These are phyloP conservation scores for Chrysemys picta DNA, from an alignment of 2,113 vertebrate genomes.

Conservation along the genomic window DNA sequence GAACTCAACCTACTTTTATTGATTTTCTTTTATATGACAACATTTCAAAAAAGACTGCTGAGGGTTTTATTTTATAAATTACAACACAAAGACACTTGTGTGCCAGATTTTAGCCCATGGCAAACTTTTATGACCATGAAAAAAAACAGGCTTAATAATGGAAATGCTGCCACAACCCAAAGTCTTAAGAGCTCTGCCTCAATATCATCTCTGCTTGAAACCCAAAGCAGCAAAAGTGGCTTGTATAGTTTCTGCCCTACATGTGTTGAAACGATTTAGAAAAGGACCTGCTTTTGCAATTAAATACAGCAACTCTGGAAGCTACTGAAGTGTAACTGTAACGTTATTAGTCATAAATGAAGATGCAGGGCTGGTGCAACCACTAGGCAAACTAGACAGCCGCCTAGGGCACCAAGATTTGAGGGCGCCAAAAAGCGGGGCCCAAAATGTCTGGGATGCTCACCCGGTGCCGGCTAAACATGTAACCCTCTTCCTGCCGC, in stretches of 20 bases:
- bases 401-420: no score
- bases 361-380: background rate
- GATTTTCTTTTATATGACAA: background rate
- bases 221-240: background rate
- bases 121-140: rapidly evolving
- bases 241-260: background rate
- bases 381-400: no score
- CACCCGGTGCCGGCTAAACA: no score
- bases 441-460: no score
- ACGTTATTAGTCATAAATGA: background rate
- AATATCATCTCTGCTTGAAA: background rate
- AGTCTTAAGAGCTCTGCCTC: background rate
- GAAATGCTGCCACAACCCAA: background rate
- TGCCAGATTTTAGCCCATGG: background rate
- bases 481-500: no score
- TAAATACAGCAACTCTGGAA: background rate
- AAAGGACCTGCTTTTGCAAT: background rate
- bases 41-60: background rate
- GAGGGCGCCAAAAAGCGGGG: no score
- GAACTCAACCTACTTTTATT: background rate
- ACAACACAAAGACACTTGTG: background rate
- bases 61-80: background rate
- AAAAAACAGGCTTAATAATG: background rate
- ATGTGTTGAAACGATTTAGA: background rate
- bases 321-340: background rate